Percentiles rank a stretch among this genome's conserved stretches.
These are phyloP conservation scores for Axea sp. DNA, from an alignment of 2,888 invertebrate species.

Conservation along the genomic window DNA sequence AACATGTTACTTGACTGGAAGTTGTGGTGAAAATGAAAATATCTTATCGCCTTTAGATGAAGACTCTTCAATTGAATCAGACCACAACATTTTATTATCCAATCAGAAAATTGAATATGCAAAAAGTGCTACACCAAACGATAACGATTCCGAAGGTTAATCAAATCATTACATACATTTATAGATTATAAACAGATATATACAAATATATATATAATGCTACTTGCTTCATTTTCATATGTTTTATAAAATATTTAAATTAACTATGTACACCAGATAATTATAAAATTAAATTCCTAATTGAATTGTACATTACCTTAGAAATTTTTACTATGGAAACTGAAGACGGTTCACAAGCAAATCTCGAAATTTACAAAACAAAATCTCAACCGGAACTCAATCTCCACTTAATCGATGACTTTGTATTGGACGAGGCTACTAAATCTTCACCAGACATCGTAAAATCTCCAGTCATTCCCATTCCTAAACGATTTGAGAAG, in stretches of 20 bases:
- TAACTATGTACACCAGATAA: too few relatives aligned
- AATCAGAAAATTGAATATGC: slow-evolving; percentile 64
- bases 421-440: slow-evolving; percentile 78
- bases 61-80: slow-evolving; percentile 81
- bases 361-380: slow-evolving; percentile 73
- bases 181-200: too few relatives aligned
- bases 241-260: too few relatives aligned
- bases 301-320: too few relatives aligned
- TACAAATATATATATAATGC: too few relatives aligned
- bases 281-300: too few relatives aligned
- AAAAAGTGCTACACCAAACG: slow-evolving; percentile 64
- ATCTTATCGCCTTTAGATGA: slow-evolving; percentile 81
- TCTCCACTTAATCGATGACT: slow-evolving; percentile 80
- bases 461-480: slow-evolving; percentile 87
- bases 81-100: slow-evolving; percentile 73
- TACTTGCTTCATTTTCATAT: too few relatives aligned
- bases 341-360: slow-evolving; percentile 82
- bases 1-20: slow-evolving; percentile 74
- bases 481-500: slow-evolving; percentile 81
- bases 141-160: slow-evolving; percentile 78
- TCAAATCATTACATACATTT: neutral
- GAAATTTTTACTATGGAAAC: slow-evolving; percentile 88
- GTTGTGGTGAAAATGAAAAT: slow-evolving; percentile 72
- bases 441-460: slow-evolving; percentile 74
- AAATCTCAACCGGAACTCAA: slow-evolving; percentile 78